Percentiles rank a stretch among this genome's conserved stretches.
phyloP scores from a whole-genome alignment of 1,140 invertebrate species.

The Drosophila prosaltans region DNA sequence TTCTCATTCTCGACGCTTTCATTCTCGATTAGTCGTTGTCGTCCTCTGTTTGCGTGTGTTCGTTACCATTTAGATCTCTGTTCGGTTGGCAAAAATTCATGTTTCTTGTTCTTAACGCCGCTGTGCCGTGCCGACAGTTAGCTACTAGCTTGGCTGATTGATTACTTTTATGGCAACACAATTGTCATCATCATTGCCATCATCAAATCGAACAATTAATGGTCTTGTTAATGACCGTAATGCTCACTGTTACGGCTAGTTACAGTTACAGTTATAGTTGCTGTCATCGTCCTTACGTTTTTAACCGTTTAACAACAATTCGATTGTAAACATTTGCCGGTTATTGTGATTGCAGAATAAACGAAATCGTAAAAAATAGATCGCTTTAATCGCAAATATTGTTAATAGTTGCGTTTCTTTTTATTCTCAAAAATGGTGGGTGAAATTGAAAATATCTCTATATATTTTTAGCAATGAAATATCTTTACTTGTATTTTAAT shows the following conservation, averaged over 20 bases:
- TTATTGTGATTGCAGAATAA: neutral
- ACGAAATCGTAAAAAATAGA: neutral
- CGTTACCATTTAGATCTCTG: constrained; percentile 26
- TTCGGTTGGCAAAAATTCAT: constrained; percentile 9
- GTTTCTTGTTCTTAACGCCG: constrained; percentile 4
- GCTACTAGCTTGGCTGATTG: constrained; percentile 47
- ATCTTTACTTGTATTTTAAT: neutral
- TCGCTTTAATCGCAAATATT: neutral
- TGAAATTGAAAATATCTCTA: neutral
- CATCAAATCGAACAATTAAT: constrained; percentile 68
- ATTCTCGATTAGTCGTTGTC: constrained; percentile 37
- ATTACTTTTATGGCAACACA: constrained; percentile 62
- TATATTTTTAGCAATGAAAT: no score
- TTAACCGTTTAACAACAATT: constrained; percentile 36
- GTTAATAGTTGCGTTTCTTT: no score
- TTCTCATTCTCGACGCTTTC: constrained; percentile 22
- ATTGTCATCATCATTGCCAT: constrained; percentile 37
- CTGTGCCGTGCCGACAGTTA: constrained; percentile 6
- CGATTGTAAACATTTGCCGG: constrained; percentile 18
- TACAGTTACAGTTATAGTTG: constrained; percentile 30
- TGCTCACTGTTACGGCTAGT: constrained; percentile 22
- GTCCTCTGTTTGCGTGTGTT: constrained; percentile 35
- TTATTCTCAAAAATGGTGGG: neutral
- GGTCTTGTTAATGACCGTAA: constrained; percentile 49
- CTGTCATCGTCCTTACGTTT: constrained; percentile 41